Base-by-base conservation (phyloP, 1,140 invertebrate genomes). In the Cepaea nemoralis region DNA sequence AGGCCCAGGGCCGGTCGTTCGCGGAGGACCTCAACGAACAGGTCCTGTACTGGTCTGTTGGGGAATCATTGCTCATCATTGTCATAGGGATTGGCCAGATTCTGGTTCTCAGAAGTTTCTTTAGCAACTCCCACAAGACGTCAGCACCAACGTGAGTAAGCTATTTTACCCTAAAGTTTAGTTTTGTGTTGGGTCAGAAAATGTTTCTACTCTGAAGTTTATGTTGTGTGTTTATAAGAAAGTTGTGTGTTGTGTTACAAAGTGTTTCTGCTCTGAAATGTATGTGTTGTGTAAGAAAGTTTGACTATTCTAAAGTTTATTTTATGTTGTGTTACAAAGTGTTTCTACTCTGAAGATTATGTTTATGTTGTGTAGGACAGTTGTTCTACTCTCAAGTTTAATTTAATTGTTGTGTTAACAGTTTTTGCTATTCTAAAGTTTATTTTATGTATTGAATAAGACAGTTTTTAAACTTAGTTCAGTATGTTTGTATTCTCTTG, bases 21-120 rank as follows among this genome's bases (percentile, higher is more conserved):
- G 98, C 98, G 0, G 98, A 99, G 92, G 96, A 99, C 91, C 92
- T 99, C 22, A 99, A 99, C 88, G 96, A 97, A 90, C 94, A 96
- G 86, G 98, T 99, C 0, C 93, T 97, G 85, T 94, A 94, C 92
- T 99, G 97, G 97, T 98, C 97, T 0, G 91, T 97, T 19, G 93
- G 96, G 80, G 97, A 99, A 92, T 97, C 97, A 35, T 81, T 95
- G 0, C 94, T 96, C 40, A 95, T 99, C 83, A 89, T 99, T 0
- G 85, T 95, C 67, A 96, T 97, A 40, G 94, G 95, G 33, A 93
- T 99, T 77, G 94, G 94, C 24, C 98, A 99, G 93, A 97, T 99
- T 39, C 94, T 96, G 86, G 93, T 98, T 78, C 92, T 99, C 22
- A 42, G 85, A 59, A 86, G 87, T 70, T 86, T 88, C 81, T 86